Evolutionary conservation across 2,888 invertebrate genomes (phyloP), one percentile per base, ranked within the genome.

Genomic region (Agrotis ipsilon): DNA sequence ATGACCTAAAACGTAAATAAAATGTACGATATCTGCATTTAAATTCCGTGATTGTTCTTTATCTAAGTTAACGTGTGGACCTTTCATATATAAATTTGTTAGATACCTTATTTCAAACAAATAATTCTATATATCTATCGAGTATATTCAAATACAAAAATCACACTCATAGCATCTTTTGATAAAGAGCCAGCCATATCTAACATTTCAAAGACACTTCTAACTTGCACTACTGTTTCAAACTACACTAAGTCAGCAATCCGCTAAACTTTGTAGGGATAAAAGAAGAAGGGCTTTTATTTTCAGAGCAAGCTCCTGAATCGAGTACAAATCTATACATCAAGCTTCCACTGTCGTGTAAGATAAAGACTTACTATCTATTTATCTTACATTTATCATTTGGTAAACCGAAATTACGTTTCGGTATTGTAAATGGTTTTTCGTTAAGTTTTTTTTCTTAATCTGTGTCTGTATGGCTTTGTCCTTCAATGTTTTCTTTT

Each of bases 211-310:
- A 78, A 32, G 39, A 18, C 49, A 13, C 5, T 18, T 13, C 18
- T 6, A 3, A 68, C 14, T 69, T 80, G 39, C 5, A 14, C 19
- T 80, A 48, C 81, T 80, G 81, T 51, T 18, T 39, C 3, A 48
- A 39, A 1, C 0, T 19, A 18, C 16, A 55, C 60, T 63, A 18
- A 60, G 49, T 24, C 27, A 57, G 63, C 66, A 75, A 83, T 83
- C 75, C 69, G 70, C 78, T 76, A 77, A 89, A 87, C 78, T 88
- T 88, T 84, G 66, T 46, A 77, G 59, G 82, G 87, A 88, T 87
- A 85, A 87, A 39, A 84, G 76, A 68, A 54, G 57, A 59, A 48
- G 64, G 64, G 79, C 68, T 82, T 71, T 81, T 87, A 85, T 85
- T 80, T 78, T 81, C 80, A 85, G 71, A 69, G 74, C 69, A 65